Evolutionary conservation across 2,797 vertebrate species (phyloP), one percentile per base, ranked within the genome.

Genomic region (Artibeus lituratus): DNA sequence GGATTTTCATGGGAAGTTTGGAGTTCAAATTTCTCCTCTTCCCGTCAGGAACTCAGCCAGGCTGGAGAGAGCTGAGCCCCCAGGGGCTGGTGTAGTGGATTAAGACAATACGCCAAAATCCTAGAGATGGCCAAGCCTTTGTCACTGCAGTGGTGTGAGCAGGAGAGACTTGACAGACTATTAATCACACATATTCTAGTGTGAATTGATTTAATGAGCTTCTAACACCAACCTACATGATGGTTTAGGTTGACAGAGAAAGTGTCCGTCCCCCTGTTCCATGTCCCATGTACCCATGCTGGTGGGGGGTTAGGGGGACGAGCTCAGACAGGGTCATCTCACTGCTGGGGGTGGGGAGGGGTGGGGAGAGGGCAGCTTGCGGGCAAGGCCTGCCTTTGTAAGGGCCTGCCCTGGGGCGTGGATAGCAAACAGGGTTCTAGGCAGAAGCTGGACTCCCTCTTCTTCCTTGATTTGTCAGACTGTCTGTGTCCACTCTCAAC

Each of bases 111-210:
- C 57, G 49, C 78, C 72, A 12, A 19, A 53, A 24, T 10, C 16
- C 47, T 3, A n/a, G 26, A 19, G 53, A 53, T 3, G 18, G 44
- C 35, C 37, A 47, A 55, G 37, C 9, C 42, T 85, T 42, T 59
- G 42, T 65, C 74, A 80, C 53, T 72, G 39, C 29, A 44, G 2
- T 37, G 16, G 81, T 15, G 12, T 53, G 15, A 85, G 81, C 73
- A 53, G 26, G 77, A 90, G 51, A 93, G 78, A 93, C 57, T 76
- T 76, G 83, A n/a, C 51, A 87, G 47, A 29, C 35, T 87, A 59
- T 82, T 88, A 74, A 80, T 93, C 78, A 55, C 1, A 74, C 42
- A 47, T 69, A 44, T 21, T 55, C 29, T 55, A 55, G 65, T 53
- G 49, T 65, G 49, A 32, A 53, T 1, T 84, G 32, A 78, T 69